Conservation (phyloP, 2,888 invertebrate species). For the Ichneumoninae sp. region DNA sequence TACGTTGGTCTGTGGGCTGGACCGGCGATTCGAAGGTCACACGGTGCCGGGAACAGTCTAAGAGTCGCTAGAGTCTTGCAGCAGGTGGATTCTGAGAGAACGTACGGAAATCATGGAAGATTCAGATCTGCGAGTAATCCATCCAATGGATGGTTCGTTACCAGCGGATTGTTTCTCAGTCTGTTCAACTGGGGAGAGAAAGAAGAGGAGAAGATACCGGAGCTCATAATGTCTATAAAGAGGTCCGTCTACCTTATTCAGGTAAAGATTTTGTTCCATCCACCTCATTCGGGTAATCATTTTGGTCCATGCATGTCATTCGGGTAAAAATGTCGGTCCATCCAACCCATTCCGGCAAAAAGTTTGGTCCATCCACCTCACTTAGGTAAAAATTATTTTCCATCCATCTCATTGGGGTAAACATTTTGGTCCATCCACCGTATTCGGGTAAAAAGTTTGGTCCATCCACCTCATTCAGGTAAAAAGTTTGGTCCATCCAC, state of each 20-base stretch:
- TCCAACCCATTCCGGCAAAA: no score
- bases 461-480: no score
- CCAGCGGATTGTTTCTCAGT: conserved; percentile 84
- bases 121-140: not conserved
- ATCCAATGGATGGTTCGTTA: conserved; percentile 51
- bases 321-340: not conserved
- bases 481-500: no score
- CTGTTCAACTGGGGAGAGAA: conserved; percentile 88
- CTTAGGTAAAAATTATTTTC: conserved; percentile 81
- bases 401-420: conserved; percentile 89
- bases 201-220: conserved; percentile 87
- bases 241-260: conserved; percentile 91
- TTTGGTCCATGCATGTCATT: not conserved
- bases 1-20: not conserved
- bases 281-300: no score
- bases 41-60: not conserved
- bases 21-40: not conserved
- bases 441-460: no score
- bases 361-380: no score
- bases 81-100: not conserved
- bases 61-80: not conserved
- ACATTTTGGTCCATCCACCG: not conserved
- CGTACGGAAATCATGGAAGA: not conserved
- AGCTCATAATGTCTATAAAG: conserved; percentile 91
- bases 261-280: conserved; percentile 72